A percentile compares a stretch with the other conserved stretches of the same genome.
These are phyloP conservation scores for Bucorvus abyssinicus DNA, from an alignment of 2,797 vertebrate species.

Conservation along the genomic window DNA sequence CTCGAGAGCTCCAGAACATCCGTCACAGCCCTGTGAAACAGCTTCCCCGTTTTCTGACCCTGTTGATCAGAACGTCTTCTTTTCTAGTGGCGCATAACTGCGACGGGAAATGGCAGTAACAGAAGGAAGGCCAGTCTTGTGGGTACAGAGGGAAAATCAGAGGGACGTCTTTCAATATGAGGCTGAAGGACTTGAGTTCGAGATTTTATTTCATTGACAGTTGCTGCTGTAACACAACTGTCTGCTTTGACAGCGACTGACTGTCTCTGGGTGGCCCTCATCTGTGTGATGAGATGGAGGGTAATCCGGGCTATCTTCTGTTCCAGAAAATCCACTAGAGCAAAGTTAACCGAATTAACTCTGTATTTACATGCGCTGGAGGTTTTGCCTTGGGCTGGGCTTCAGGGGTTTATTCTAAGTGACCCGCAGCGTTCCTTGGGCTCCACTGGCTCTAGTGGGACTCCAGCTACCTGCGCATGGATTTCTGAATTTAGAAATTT, in stretches of 20 bases:
- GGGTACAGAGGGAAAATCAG: background rate
- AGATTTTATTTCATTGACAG: background rate
- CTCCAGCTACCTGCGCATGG: background rate
- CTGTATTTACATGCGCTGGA: background rate
- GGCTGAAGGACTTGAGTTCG: background rate
- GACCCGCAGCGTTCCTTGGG: background rate
- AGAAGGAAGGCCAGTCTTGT: background rate
- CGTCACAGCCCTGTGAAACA: background rate
- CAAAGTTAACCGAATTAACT: background rate
- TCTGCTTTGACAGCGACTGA: background rate
- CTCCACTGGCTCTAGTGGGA: background rate
- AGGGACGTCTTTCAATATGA: background rate
- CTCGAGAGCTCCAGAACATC: background rate
- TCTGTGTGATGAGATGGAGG: background rate
- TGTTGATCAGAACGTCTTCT: background rate
- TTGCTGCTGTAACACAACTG: background rate
- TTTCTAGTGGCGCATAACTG: background rate
- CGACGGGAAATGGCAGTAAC: background rate
- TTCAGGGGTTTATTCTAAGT: background rate
- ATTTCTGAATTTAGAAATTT: background rate
- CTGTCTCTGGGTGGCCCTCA: background rate
- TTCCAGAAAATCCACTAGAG: background rate
- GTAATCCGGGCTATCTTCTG: background rate
- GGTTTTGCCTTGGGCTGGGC: background rate
- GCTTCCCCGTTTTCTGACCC: background rate